Percentiles rank a stretch among this genome's conserved stretches.
phyloP scores from a whole-genome alignment of 2,113 vertebrate genomes.

The Proteles cristata region DNA sequence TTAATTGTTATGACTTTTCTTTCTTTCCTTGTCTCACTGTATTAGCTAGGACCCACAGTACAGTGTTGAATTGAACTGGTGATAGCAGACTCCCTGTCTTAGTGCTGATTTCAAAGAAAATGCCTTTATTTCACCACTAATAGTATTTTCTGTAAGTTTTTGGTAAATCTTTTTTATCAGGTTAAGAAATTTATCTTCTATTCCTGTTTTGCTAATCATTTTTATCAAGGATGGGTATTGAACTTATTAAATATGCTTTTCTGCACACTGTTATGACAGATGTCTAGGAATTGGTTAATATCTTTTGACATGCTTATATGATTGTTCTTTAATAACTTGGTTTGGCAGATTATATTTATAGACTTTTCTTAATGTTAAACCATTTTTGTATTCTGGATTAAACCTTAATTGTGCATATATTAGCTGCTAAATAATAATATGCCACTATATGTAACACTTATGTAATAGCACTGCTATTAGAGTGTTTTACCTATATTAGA shows the following conservation, averaged over 20 bases:
- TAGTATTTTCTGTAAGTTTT: not conserved
- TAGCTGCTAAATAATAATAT: conserved; percentile 27
- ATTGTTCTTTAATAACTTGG: not conserved
- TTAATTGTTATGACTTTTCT: not conserved
- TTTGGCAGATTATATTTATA: not conserved
- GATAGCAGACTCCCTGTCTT: not conserved
- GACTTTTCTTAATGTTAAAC: conserved; percentile 12
- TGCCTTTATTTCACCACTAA: conserved; percentile 7
- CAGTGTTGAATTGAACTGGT: not conserved
- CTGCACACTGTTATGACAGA: not conserved
- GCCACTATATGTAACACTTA: not conserved
- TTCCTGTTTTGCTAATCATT: conserved; percentile 20
- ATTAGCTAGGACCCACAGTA: not conserved
- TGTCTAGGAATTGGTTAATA: not conserved
- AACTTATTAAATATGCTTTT: conserved; percentile 1
- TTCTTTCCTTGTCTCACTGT: not conserved
- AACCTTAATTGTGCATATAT: not conserved
- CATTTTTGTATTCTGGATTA: conserved; percentile 4
- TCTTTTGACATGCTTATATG: not conserved
- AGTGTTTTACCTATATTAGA: not conserved
- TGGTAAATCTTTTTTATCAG: not conserved
- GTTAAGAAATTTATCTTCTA: conserved; percentile 37
- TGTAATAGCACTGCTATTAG: not conserved
- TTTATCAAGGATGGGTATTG: conserved; percentile 28
- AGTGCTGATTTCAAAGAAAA: conserved; percentile 21